Conservation (phyloP, 2,797 vertebrate genomes). For the Sebastes hopkinsi region DNA sequence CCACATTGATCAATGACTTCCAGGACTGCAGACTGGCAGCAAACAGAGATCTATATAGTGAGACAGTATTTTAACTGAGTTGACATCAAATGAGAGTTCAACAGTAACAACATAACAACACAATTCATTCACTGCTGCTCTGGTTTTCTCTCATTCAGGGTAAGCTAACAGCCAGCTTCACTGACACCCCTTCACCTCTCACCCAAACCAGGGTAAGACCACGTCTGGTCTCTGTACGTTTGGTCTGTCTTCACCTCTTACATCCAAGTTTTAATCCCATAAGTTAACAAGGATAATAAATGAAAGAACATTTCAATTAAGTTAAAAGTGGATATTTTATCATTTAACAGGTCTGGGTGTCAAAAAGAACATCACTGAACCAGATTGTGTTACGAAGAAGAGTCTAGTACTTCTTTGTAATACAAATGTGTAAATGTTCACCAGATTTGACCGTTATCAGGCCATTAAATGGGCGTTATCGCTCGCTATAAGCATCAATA, state of each 20-base stretch:
- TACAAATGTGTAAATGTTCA: not conserved
- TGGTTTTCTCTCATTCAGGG: constrained; percentile 80
- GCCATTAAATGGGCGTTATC: not conserved
- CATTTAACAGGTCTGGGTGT: not conserved
- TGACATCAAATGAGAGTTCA: constrained; percentile 42
- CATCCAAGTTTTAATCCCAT: constrained; percentile 3
- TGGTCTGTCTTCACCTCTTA: constrained; percentile 23
- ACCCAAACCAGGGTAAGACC: constrained; percentile 78
- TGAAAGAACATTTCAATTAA: not conserved
- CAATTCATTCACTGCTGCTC: constrained; percentile 72
- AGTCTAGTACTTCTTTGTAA: not conserved
- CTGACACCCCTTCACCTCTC: constrained; percentile 72
- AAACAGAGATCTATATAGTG: not conserved
- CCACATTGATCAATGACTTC: not conserved
- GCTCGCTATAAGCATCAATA: not conserved
- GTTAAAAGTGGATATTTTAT: not conserved
- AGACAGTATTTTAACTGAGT: not conserved
- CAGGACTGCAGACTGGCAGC: not conserved
- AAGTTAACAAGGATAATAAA: not conserved
- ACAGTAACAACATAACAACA: constrained; percentile 24
- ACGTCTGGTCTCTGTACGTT: constrained; percentile 54
- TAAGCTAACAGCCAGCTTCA: constrained; percentile 78
- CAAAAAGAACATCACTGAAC: not conserved
- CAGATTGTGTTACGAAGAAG: not conserved
- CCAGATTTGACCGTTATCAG: not conserved